These are phyloP conservation scores for Excalfactoria chinensis DNA, from an alignment of 2,113 vertebrate species.

Conservation along the genomic window DNA sequence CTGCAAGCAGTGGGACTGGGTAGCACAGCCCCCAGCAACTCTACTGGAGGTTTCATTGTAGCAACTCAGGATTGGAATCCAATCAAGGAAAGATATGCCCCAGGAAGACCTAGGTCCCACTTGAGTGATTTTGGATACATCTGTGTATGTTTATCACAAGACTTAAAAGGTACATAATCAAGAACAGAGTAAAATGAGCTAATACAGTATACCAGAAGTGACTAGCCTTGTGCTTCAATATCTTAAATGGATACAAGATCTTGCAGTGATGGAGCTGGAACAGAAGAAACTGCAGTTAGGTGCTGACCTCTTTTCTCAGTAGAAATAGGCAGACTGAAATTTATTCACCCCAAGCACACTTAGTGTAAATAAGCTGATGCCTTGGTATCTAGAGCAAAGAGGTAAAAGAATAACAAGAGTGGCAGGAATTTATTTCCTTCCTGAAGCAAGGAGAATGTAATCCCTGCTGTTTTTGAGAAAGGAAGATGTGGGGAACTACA, in stretches of 20 bases:
- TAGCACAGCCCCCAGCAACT: neutral
- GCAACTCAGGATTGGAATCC: neutral
- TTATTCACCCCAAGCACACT: neutral
- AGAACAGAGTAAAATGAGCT: neutral
- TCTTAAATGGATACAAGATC: neutral
- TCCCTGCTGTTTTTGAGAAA: no score
- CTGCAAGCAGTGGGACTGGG: neutral
- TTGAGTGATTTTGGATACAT: neutral
- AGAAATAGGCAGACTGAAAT: neutral
- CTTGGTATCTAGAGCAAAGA: neutral
- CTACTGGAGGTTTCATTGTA: neutral
- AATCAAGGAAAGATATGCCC: neutral
- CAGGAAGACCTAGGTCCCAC: neutral
- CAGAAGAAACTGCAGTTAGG: neutral
- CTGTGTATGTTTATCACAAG: neutral
- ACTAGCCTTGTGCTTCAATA: neutral
- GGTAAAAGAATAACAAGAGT: neutral
- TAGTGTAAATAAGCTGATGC: neutral
- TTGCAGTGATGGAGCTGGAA: neutral
- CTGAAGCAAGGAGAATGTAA: neutral
- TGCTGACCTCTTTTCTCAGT: neutral
- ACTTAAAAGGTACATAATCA: fast-evolving
- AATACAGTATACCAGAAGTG: neutral
- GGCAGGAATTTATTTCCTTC: neutral
- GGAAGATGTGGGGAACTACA: no score